Conservation (phyloP, 2,888 invertebrate genomes). For the Tridacna gigas region DNA sequence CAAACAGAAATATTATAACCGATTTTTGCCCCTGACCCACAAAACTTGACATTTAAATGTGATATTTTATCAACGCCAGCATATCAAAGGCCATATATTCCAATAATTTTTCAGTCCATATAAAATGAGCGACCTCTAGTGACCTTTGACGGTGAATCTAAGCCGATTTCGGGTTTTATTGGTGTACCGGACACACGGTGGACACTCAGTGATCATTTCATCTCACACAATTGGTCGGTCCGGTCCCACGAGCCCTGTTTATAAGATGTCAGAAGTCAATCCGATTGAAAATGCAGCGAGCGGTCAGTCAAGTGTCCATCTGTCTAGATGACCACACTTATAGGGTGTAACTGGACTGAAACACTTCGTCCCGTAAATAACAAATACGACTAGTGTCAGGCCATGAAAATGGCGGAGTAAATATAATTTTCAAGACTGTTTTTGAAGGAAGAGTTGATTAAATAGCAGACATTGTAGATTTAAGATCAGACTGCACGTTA, state of each 20-base stretch:
- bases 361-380: too few relatives aligned
- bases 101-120: conserved; percentile 34
- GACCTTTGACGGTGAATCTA: conserved; percentile 10
- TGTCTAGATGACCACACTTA: conserved; percentile 55
- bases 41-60: conserved; percentile 53
- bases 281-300: conserved; percentile 36
- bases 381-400: too few relatives aligned
- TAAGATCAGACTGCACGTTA: too few relatives aligned
- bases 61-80: conserved; percentile 37
- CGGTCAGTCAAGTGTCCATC: conserved; percentile 64
- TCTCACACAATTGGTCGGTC: conserved; percentile 30
- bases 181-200: conserved; percentile 30
- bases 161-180: conserved; percentile 41
- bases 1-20: not conserved
- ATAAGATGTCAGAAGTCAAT: conserved; percentile 51
- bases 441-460: too few relatives aligned
- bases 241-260: conserved; percentile 19
- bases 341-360: conserved; percentile 10
- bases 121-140: conserved; percentile 18
- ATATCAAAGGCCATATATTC: conserved; percentile 35
- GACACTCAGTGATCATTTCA: conserved; percentile 30
- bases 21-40: conserved; percentile 34
- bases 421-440: too few relatives aligned
- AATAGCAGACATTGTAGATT: too few relatives aligned
- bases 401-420: too few relatives aligned